phyloP scores from a whole-genome alignment of 1,140 invertebrate species.

The Ectropis grisescens region DNA sequence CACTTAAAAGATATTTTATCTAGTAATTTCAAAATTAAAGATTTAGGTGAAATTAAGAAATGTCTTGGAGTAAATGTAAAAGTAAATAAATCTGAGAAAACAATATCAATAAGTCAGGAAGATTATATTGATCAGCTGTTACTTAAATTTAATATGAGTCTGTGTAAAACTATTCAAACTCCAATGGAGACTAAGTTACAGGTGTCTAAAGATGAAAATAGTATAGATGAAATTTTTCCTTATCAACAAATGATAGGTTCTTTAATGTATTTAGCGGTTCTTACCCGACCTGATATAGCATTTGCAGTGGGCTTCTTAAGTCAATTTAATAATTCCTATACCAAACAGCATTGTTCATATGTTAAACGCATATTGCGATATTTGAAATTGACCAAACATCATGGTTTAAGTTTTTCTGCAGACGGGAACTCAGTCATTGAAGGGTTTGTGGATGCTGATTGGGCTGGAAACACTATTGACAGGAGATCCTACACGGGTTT shows the following conservation, averaged over 20 bases:
- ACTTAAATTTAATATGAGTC: slow-evolving; percentile 11
- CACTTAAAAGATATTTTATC: slow-evolving; percentile 4
- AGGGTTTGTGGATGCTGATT: slow-evolving; percentile 14
- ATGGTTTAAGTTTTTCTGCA: slow-evolving; percentile 1
- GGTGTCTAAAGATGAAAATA: slow-evolving; percentile 3
- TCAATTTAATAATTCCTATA: slow-evolving; percentile 53
- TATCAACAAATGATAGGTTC: slow-evolving; percentile 6
- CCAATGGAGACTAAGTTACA: slow-evolving; percentile 10
- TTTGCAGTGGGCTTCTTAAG: slow-evolving; percentile 43
- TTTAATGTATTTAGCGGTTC: slow-evolving; percentile 35
- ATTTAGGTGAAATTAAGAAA: slow-evolving; percentile 8
- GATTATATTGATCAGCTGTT: slow-evolving; percentile 11
- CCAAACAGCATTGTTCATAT: too few species aligned
- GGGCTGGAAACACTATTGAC: slow-evolving; percentile 7
- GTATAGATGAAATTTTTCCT: background rate
- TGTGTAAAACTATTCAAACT: slow-evolving; percentile 10
- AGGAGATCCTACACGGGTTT: slow-evolving; percentile 3
- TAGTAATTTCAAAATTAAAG: slow-evolving; percentile 6
- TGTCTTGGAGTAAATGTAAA: slow-evolving; percentile 9
- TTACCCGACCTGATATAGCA: slow-evolving; percentile 61
- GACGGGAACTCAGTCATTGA: slow-evolving; percentile 2
- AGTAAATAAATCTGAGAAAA: slow-evolving; percentile 10
- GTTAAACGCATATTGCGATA: slow-evolving; percentile 2
- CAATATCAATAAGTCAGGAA: slow-evolving; percentile 5
- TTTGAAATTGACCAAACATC: slow-evolving; percentile 1